Percentiles rank a stretch among this genome's conserved stretches.
Conservation (phyloP, 2,797 vertebrate species). For the Paguma larvata region DNA sequence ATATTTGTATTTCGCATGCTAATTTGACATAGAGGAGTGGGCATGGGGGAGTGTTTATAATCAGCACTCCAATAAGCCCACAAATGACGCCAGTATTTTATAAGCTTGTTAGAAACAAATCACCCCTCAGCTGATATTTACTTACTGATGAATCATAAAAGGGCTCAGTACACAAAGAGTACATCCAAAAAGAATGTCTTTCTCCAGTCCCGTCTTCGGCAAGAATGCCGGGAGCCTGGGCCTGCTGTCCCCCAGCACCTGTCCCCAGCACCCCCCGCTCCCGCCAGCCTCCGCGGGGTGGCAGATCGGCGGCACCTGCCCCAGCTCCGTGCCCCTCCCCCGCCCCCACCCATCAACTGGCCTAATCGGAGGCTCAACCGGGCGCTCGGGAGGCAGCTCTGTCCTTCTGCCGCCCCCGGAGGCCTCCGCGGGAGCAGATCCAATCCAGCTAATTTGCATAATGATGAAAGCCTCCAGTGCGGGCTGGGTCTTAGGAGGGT, state of each 20-base stretch:
- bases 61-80: constrained; percentile 95
- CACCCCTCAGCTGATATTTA: constrained; percentile 93
- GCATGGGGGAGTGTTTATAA: constrained; percentile 96
- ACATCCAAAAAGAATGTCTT: constrained; percentile 87
- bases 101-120: constrained; percentile 94
- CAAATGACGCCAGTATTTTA: constrained; percentile 94
- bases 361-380: constrained; percentile 76
- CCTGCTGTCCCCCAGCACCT: not conserved
- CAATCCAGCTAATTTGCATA: constrained; percentile 80
- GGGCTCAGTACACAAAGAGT: constrained; percentile 90
- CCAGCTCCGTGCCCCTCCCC: not conserved
- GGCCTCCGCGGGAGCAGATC: constrained; percentile 73
- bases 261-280: not conserved
- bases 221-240: constrained; percentile 50
- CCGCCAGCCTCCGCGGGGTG: not conserved
- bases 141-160: constrained; percentile 93
- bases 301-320: constrained; percentile 48
- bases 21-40: constrained; percentile 96
- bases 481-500: constrained; percentile 78
- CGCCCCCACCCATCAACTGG: constrained; percentile 51
- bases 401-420: constrained; percentile 75
- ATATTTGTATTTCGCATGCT: constrained; percentile 96
- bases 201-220: constrained; percentile 80
- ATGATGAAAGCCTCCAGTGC: constrained; percentile 82
- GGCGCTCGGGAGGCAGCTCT: constrained; percentile 65